phyloP scores from a whole-genome alignment of 2,888 invertebrate species.

The Eudemis profundana region DNA sequence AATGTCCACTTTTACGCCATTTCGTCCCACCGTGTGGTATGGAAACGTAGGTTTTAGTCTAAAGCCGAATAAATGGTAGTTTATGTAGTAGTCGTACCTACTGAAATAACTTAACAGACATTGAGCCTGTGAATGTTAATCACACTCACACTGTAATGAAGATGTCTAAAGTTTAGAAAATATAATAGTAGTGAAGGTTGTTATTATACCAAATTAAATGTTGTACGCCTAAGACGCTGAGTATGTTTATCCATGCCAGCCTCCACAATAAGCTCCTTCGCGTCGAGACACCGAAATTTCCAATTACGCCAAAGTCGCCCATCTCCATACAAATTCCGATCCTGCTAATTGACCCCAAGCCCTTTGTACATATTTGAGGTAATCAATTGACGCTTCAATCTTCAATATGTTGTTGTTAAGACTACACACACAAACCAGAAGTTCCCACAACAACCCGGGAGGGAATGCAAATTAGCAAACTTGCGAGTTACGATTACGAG shows the following conservation, averaged over 20 bases:
- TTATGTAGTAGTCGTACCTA: too few relatives aligned
- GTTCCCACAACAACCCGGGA: not conserved
- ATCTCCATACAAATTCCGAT: conserved; percentile 28
- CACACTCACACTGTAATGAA: too few relatives aligned
- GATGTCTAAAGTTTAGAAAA: not conserved
- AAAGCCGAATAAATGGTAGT: too few relatives aligned
- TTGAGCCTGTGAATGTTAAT: too few relatives aligned
- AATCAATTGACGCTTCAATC: conserved; percentile 26
- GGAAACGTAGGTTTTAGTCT: too few relatives aligned
- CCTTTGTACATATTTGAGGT: conserved; percentile 33
- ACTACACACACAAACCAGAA: conserved; percentile 14
- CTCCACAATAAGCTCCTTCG: conserved; percentile 19
- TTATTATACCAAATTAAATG: not conserved
- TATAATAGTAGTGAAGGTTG: not conserved
- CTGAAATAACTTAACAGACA: too few relatives aligned
- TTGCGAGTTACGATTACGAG: too few relatives aligned
- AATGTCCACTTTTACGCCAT: too few relatives aligned
- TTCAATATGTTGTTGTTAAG: conserved; percentile 23
- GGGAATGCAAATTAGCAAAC: conserved; percentile 5
- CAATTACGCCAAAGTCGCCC: conserved; percentile 18
- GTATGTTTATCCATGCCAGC: not conserved
- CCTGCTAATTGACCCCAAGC: conserved; percentile 23
- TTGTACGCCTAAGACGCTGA: not conserved
- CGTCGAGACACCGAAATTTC: conserved; percentile 14
- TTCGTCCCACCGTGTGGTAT: too few relatives aligned